phyloP scores from a whole-genome alignment of 2,797 vertebrate genomes.

The Syndactyla subalaris region DNA sequence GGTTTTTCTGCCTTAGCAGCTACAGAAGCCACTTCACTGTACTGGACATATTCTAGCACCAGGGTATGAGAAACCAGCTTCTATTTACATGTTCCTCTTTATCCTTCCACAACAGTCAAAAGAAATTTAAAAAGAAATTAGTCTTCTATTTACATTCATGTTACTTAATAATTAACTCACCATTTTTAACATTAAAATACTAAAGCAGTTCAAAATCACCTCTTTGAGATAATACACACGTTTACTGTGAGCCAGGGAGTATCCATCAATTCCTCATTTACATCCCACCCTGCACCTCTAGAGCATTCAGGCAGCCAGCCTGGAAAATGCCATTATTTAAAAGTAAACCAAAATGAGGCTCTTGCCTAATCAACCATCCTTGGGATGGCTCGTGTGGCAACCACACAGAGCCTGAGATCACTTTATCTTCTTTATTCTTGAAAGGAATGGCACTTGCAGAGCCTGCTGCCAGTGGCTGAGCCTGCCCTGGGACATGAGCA shows the following conservation, averaged over 20 bases:
- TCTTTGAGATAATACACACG: neutral
- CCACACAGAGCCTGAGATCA: neutral
- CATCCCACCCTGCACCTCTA: neutral
- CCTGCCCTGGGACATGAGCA: neutral
- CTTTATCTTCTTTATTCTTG: neutral
- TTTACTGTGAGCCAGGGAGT: neutral
- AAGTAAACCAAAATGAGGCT: neutral
- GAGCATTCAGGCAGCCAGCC: neutral
- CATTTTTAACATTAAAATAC: neutral
- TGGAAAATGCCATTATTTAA: neutral
- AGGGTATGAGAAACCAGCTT: neutral
- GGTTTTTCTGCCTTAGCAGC: neutral
- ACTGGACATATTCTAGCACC: neutral
- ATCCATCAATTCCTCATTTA: neutral
- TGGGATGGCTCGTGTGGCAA: neutral
- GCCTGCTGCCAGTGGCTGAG: neutral
- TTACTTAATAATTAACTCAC: neutral
- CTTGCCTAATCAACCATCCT: neutral
- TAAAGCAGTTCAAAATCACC: neutral
- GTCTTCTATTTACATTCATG: neutral
- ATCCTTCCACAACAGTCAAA: neutral
- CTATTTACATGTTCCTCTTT: neutral
- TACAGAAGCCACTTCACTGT: neutral
- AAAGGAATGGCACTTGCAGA: neutral
- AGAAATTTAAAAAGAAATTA: neutral